Evolutionary conservation across 2,888 invertebrate species (phyloP).

Genomic region (Vandiemenella viatica): DNA sequence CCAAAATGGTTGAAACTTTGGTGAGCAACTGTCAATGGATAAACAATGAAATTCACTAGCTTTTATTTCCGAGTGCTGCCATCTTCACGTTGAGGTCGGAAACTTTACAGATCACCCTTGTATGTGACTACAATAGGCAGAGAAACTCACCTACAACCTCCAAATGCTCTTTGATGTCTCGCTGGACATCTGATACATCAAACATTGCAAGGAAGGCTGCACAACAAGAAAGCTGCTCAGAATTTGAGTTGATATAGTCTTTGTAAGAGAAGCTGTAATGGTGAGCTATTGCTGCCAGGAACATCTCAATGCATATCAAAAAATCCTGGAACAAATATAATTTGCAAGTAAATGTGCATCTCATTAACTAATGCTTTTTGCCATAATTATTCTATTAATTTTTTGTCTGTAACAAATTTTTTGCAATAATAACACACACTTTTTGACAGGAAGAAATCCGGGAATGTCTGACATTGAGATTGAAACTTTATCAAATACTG

Average conservation of each 20-base stretch:
- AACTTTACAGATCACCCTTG: not conserved
- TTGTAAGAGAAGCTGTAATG: constrained; percentile 92
- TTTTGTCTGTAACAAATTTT: too few relatives aligned
- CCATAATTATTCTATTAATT: too few relatives aligned
- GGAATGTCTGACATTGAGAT: too few relatives aligned
- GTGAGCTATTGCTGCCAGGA: constrained; percentile 86
- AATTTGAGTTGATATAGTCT: constrained; percentile 46
- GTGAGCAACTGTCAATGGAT: too few relatives aligned
- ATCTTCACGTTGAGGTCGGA: too few relatives aligned
- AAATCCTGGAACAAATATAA: constrained; percentile 55
- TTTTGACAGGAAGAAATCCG: too few relatives aligned
- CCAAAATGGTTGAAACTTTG: too few relatives aligned
- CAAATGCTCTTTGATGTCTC: constrained; percentile 84
- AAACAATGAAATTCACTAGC: too few relatives aligned
- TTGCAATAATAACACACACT: too few relatives aligned
- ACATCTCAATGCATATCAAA: constrained; percentile 95
- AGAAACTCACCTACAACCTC: constrained; percentile 61
- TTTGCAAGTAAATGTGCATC: constrained; percentile 11
- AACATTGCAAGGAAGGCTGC: constrained; percentile 82
- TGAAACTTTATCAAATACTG: too few relatives aligned
- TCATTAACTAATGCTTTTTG: too few relatives aligned
- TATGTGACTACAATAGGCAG: constrained; percentile 2
- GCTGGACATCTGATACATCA: constrained; percentile 90
- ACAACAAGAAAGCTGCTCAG: constrained; percentile 40
- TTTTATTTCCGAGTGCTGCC: too few relatives aligned